Evolutionary conservation across 2,888 invertebrate species (phyloP).

Genomic region (Apodemia mormo): DNA sequence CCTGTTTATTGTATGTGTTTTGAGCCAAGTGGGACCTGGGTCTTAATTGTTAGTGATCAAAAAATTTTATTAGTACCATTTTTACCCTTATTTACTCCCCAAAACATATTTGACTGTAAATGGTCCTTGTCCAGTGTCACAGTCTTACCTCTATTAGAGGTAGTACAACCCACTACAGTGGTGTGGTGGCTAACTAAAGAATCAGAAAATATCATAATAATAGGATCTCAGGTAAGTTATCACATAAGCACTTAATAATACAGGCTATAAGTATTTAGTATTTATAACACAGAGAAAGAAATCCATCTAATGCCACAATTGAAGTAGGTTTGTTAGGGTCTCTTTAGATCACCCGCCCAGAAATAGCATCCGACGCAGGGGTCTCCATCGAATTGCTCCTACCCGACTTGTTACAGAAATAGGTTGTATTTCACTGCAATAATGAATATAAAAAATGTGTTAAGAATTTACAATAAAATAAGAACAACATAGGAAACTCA

Average conservation of each 20-base stretch:
- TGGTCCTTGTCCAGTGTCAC: constrained; percentile 77
- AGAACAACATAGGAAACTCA: too few relatives aligned
- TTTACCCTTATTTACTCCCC: constrained; percentile 69
- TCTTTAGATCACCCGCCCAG: too few relatives aligned
- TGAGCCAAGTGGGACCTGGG: constrained; percentile 91
- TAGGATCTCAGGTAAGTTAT: constrained; percentile 83
- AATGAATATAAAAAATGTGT: too few relatives aligned
- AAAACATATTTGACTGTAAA: constrained; percentile 69
- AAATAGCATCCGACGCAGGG: too few relatives aligned
- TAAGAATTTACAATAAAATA: too few relatives aligned
- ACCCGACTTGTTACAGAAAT: too few relatives aligned
- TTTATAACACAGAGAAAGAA: too few relatives aligned
- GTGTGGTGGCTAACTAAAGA: constrained; percentile 91
- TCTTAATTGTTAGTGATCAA: constrained; percentile 83
- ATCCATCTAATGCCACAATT: too few relatives aligned
- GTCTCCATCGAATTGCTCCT: too few relatives aligned
- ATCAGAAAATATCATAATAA: constrained; percentile 85
- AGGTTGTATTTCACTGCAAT: too few relatives aligned
- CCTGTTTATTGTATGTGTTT: constrained; percentile 88
- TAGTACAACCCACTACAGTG: constrained; percentile 81
- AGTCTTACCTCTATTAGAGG: constrained; percentile 62
- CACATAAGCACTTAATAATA: not conserved
- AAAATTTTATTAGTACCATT: constrained; percentile 76
- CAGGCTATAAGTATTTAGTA: too few relatives aligned
- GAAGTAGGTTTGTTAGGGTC: too few relatives aligned